Conservation (phyloP, 2,797 vertebrate species). For the Cyclura pinguis region DNA sequence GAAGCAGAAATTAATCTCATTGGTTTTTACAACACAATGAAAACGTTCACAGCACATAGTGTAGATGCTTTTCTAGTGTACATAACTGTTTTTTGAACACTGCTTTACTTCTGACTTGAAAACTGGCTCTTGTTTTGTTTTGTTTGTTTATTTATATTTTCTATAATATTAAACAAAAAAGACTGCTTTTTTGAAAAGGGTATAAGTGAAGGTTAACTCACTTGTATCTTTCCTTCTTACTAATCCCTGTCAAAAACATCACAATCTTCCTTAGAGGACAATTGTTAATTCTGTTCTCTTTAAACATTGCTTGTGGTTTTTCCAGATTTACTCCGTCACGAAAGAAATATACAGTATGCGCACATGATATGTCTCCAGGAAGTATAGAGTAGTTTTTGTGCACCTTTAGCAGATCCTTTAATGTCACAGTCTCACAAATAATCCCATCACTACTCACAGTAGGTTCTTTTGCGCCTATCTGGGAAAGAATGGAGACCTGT, state of each 20-base stretch:
- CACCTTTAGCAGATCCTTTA: not conserved
- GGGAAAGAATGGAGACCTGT: not conserved
- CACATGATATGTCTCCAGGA: not conserved
- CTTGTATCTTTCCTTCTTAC: not conserved
- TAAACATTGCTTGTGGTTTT: not conserved
- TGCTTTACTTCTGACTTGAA: constrained; percentile 19
- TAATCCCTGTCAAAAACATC: not conserved
- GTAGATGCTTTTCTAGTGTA: not conserved
- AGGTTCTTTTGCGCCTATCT: not conserved
- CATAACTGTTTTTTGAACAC: not conserved
- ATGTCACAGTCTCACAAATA: not conserved
- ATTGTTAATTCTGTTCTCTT: not conserved
- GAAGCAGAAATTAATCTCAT: not conserved
- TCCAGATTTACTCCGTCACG: not conserved
- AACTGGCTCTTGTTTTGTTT: not conserved
- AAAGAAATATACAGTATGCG: not conserved
- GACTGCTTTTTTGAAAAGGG: not conserved
- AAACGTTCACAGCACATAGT: constrained; percentile 7
- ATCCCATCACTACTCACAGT: not conserved
- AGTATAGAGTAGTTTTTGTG: not conserved
- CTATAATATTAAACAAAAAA: not conserved
- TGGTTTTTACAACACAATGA: not conserved
- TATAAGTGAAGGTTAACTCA: not conserved
- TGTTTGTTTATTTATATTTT: not conserved
- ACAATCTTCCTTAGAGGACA: not conserved